These are phyloP conservation scores for Telmatochromis brachygnathus DNA, from an alignment of 2,113 vertebrate species.

Conservation along the genomic window DNA sequence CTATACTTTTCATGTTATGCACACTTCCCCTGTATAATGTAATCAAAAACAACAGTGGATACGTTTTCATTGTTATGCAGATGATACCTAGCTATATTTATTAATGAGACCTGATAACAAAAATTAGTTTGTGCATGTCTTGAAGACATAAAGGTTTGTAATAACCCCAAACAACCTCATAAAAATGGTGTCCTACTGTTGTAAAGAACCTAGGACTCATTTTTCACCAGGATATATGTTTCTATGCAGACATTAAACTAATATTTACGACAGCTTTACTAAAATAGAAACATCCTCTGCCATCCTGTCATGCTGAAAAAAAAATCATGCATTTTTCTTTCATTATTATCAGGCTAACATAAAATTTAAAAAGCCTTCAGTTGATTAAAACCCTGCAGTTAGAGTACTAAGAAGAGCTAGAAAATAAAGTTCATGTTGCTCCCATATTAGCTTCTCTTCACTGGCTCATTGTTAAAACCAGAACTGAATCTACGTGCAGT, in stretches of 20 bases:
- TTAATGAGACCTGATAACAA: not conserved
- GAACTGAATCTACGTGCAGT: not conserved
- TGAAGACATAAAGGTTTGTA: fast-evolving
- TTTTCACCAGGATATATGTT: not conserved
- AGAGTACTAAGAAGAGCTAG: not conserved
- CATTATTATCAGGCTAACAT: not conserved
- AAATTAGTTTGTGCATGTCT: not conserved
- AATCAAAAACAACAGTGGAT: not conserved
- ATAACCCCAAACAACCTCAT: not conserved
- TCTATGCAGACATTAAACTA: not conserved
- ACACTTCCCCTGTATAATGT: fast-evolving
- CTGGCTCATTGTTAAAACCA: not conserved
- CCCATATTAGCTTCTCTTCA: not conserved
- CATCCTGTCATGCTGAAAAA: fast-evolving
- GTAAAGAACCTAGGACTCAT: fast-evolving
- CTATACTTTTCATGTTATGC: not conserved
- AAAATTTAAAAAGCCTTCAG: not conserved
- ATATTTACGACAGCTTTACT: not conserved
- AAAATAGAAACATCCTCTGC: not conserved
- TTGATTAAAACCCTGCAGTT: not conserved
- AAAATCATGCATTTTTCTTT: not conserved
- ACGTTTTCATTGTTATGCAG: not conserved
- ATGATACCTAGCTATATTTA: not conserved
- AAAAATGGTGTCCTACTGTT: not conserved
- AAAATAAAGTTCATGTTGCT: not conserved